Conservation (phyloP, 2,113 vertebrate species). For the Myocastor coypus region DNA sequence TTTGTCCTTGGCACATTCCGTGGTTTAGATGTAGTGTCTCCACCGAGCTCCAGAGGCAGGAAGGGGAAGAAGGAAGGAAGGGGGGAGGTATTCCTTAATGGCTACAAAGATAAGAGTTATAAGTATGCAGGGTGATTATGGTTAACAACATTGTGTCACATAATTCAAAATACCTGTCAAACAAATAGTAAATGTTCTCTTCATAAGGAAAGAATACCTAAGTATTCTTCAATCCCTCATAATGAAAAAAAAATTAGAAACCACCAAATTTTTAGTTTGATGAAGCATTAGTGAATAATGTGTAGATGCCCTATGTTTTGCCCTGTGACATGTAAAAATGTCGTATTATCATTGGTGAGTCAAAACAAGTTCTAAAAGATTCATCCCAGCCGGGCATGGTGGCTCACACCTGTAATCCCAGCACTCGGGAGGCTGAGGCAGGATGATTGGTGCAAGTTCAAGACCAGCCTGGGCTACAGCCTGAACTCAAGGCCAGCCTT, state of each 20-base stretch:
- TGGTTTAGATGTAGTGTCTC: no score
- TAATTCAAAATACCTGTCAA: neutral
- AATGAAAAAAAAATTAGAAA: no score
- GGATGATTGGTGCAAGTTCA: no score
- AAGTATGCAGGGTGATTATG: neutral
- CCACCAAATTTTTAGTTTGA: no score
- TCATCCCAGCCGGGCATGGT: no score
- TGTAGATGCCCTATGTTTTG: neutral
- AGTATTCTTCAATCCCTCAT: no score
- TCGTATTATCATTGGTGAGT: neutral
- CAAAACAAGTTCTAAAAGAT: neutral
- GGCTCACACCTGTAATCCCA: no score
- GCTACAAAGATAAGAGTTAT: neutral
- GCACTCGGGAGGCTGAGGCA: no score
- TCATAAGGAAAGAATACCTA: neutral
- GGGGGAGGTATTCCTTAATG: neutral
- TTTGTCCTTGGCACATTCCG: neutral
- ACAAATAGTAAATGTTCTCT: neutral
- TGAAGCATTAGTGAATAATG: neutral
- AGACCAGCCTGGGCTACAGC: no score
- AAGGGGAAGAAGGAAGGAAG: neutral
- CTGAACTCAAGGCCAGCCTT: no score
- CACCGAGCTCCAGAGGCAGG: neutral
- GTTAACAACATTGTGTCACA: neutral
- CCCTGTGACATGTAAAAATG: neutral